These are phyloP conservation scores for Uromys caudimaculatus DNA, from an alignment of 2,797 vertebrate species.

Conservation along the genomic window DNA sequence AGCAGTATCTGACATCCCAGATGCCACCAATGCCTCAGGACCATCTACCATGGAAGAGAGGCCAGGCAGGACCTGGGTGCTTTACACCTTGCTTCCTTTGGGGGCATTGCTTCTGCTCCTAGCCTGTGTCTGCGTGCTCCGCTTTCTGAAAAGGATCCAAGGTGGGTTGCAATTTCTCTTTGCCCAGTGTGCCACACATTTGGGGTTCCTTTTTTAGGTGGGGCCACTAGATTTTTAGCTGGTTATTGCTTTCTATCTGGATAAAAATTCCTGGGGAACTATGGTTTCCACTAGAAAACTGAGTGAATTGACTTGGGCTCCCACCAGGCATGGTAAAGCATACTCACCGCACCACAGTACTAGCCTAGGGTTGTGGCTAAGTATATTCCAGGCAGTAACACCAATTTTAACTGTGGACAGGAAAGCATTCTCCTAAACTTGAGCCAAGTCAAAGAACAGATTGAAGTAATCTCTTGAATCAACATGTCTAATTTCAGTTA, in stretches of 20 bases:
- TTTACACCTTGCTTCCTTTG: conserved; percentile 58
- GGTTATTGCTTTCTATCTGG: neutral
- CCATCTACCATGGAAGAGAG: neutral
- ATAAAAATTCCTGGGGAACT: neutral
- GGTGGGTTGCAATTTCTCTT: conserved; percentile 62
- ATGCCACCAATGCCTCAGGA: conserved; percentile 17
- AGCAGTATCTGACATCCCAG: conserved; percentile 54
- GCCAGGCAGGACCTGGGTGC: neutral
- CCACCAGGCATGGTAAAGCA: neutral
- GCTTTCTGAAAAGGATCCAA: conserved; percentile 47
- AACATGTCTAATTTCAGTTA: neutral
- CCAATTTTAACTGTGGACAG: neutral
- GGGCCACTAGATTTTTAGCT: neutral
- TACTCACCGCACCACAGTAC: neutral
- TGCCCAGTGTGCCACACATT: neutral
- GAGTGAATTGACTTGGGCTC: neutral
- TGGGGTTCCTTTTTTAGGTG: neutral
- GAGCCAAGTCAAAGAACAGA: neutral
- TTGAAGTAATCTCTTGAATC: neutral
- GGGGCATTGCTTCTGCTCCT: conserved; percentile 38
- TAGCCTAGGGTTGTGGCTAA: neutral
- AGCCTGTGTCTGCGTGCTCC: conserved; percentile 46
- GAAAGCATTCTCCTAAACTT: neutral
- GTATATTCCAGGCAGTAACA: neutral
- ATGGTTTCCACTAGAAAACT: neutral